Base-by-base conservation (phyloP, 2,888 invertebrate genomes). In the Hipparchia sbordonii region DNA sequence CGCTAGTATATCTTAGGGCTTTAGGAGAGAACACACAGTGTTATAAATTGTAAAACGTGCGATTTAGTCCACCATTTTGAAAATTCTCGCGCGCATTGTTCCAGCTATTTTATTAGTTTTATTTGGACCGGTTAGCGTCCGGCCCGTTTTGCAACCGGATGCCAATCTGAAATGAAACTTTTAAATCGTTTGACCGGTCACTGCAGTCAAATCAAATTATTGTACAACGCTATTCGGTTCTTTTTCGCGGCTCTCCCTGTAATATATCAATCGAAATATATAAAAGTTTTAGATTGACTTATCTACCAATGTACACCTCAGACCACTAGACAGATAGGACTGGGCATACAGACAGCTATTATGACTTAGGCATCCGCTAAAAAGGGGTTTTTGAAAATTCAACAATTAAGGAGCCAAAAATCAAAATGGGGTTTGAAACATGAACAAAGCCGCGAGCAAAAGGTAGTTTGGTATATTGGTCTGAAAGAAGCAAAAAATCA, bases 41-140 rank as follows among this genome's bases (percentile, higher is more conserved):
- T 56, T 56, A 57, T 68, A 68, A 68, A 68, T 68, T 60, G 60
- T n/a, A 59, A 68, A 68, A 68, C 68, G 68, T 78, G 73, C 73
- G 77, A 75, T 77, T 77, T 76, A 72, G 75, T 75, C 68, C 59
- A 51, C 68, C 68, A 68, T 81, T 68, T 59, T 68, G 57, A 33
- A 68, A 68, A 68, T 68, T 68, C 68, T 59, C 51, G 68, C 57
- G 67, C 59, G 33, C 68, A 59, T 60, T n/a, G 59, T 59, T 48
- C 48, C 59, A n/a, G 59, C 59, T 12, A 68, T 59, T 68, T 60
- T 60, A 68, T 60, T 68, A 68, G 59, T 68, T 68, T 48, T 59
- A 68, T 68, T 68, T 68, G 51, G 59, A 39, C 51, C 68, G 59
- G 59, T 60, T 59, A 65, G 59, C 68, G 51, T 60, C 46, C 67